Percentiles rank a stretch among this genome's conserved stretches.
Conservation (phyloP, 2,888 invertebrate genomes). For the Lithophane socia region DNA sequence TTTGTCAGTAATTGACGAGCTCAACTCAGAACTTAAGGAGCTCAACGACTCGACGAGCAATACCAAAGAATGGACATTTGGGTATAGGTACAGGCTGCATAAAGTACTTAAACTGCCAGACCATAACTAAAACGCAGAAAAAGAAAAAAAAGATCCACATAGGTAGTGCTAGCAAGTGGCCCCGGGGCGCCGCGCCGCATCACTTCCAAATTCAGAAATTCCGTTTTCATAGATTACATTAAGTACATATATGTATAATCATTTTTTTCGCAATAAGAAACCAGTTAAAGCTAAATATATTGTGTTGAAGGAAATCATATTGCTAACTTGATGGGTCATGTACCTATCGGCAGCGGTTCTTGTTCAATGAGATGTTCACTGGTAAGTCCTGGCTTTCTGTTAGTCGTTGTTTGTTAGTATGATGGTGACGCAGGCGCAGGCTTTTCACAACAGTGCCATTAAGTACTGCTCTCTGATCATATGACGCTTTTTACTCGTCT, state of each 20-base stretch:
- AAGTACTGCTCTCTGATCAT: slow-evolving; percentile 12
- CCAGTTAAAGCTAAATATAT: not conserved
- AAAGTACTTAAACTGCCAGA: too few species aligned
- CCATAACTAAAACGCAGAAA: too few species aligned
- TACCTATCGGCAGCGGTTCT: not conserved
- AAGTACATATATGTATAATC: too few species aligned
- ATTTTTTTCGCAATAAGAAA: not conserved
- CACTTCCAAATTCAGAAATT: not conserved
- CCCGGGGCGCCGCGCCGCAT: slow-evolving; percentile 8
- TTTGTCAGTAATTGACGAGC: too few species aligned
- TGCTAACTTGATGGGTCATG: too few species aligned
- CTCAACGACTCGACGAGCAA: too few species aligned
- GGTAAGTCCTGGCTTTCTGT: not conserved
- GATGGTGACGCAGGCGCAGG: not conserved
- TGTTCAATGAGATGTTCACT: not conserved
- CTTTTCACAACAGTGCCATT: slow-evolving; percentile 18
- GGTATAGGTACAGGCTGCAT: too few species aligned
- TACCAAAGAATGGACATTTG: too few species aligned
- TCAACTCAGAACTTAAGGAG: too few species aligned
- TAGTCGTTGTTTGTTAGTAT: not conserved
- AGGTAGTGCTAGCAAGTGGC: not conserved
- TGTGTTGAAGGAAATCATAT: not conserved
- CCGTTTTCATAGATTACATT: not conserved
- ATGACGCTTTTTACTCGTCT: slow-evolving; percentile 8
- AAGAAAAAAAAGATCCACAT: too few species aligned